Evolutionary conservation across 2,888 invertebrate species (phyloP), one percentile per base, ranked within the genome.

Genomic region (Bedellia somnulentella): DNA sequence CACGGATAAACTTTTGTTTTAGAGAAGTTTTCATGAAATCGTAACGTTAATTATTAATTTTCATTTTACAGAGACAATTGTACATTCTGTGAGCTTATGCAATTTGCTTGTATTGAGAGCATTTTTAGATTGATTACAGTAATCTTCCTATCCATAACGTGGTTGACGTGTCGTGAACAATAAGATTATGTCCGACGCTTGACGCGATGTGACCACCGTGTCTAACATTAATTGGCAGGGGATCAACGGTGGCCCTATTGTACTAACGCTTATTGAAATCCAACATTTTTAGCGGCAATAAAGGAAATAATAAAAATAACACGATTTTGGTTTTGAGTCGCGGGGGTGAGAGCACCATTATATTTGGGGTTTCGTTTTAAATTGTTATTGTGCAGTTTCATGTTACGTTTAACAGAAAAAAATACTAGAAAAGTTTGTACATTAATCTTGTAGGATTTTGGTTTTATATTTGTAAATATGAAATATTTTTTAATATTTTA

Each of bases 211-310:
- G 73, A 71, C 71, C 75, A 60, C 70, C 68, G 61, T 62, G 62
- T 46, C 70, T 56, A 47, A 71, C 58, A 45, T 61, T 71, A 73
- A 75, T 75, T 75, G 75, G 71, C 71, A 68, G 70, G 75, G 75
- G 71, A 58, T 54, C 18, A 5, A 42, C 44, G 40, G 39, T 39
- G 44, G 46, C 59, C 39, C 52, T 40, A 61, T 52, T 52, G 52
- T 57, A 45, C 47, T 36, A 15, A 11, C 34, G 41, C 42, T 40
- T 39, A 54, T 54, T 44, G 57, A 57, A 66, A 56, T 57, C 42
- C 47, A 51, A 44, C 57, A 52, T 59, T 67, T 68, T 52, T 51
- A 48, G 49, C 44, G 62, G 52, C 61, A 60, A 58, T 49, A 52
- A 39, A 48, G 40, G 42, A 48, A 12, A 56, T 27, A 24, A 58